Evolutionary conservation across 2,113 vertebrate genomes (phyloP), one percentile per base, ranked within the genome.

Genomic region (Carettochelys insculpta): DNA sequence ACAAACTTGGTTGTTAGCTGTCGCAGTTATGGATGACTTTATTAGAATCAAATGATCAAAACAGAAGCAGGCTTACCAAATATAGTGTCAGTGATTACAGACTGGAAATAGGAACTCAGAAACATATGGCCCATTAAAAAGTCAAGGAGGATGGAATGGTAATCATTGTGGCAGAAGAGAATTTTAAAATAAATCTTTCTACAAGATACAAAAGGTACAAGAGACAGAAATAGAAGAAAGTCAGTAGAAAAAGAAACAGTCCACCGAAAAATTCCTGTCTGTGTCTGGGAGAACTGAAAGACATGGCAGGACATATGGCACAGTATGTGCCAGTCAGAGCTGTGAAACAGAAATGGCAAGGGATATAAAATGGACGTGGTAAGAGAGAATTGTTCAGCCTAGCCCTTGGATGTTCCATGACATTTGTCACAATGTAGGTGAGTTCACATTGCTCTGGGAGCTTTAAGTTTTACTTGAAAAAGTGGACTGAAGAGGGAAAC

Each of bases 1-100:
- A 34, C 25, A 68, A 71, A 86, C 38, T 4, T 52, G 78, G 27
- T 77, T 89, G 43, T 68, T 82, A 77, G 87, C 85, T 48, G 52
- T 52, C 79, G 1, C 4, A 89, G 53, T n/a, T 56, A 22, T 14
- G 34, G 83, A 27, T 87, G 38, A 14, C 92, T 78, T 20, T 82
- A n/a, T 79, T n/a, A 4, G 31, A 54, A 25, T 51, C 82, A 94
- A 89, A 89, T 48, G 43, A 93, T 51, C 79, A 91, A 85, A 92
- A 56, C 80, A 38, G 31, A 83, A 82, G 20, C 27, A 50, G 4
- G 65, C 52, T 31, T 82, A 58, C 25, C 51, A 94, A 89, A 87
- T 90, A 82, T 1, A 85, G 29, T 65, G 73, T 50, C 52, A 80
- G 11, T 0, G 8, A 91, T 77, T 92, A 52, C 77, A 47, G 31